These are phyloP conservation scores for Pomatorhinus ruficollis DNA, from an alignment of 2,113 vertebrate species.

Conservation along the genomic window DNA sequence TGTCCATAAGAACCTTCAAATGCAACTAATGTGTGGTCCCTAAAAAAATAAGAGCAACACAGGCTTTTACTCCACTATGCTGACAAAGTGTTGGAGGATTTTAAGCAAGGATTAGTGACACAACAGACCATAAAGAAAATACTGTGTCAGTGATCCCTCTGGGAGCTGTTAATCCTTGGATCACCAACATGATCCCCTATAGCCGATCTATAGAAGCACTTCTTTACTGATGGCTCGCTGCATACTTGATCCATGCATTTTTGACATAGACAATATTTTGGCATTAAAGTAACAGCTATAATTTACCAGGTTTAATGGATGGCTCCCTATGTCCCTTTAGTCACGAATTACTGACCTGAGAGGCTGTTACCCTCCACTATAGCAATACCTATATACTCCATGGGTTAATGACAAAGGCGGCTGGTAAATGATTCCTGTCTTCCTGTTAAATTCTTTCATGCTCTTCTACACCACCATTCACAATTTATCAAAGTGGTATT, in stretches of 20 bases:
- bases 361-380: not conserved
- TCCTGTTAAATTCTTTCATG: not conserved
- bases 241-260: not conserved
- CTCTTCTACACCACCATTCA: not conserved
- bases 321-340: not conserved
- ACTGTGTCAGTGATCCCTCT: not conserved
- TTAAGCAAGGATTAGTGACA: slow-evolving; percentile 25
- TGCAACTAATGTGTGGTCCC: not conserved
- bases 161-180: not conserved
- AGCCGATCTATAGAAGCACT: not conserved
- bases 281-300: not conserved
- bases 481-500: not conserved
- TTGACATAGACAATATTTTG: not conserved
- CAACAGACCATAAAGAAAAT: not conserved
- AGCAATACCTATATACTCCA: not conserved
- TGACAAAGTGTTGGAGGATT: not conserved
- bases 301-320: not conserved
- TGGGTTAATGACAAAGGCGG: not conserved
- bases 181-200: not conserved
- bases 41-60: not conserved
- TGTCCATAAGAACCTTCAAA: not conserved
- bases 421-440: not conserved
- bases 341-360: not conserved
- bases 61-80: not conserved
- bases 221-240: not conserved